Evolutionary conservation across 2,113 vertebrate genomes (phyloP).

Genomic region (Sialia sialis): DNA sequence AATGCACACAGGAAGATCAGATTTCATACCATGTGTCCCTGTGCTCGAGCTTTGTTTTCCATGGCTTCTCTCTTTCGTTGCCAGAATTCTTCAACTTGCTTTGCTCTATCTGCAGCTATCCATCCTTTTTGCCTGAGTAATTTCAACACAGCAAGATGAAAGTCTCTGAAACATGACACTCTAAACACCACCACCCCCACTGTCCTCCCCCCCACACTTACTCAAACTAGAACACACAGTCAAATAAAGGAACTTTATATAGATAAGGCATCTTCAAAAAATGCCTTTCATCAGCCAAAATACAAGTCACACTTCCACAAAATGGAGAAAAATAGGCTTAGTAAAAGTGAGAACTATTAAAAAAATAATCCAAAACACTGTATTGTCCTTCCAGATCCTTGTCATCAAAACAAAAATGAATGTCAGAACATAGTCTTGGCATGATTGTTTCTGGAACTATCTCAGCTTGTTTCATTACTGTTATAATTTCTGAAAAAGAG

Average conservation of each 20-base stretch:
- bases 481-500: not conserved
- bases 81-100: slow-evolving; percentile 93
- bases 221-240: not conserved
- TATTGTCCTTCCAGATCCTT: not conserved
- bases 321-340: not conserved
- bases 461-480: not conserved
- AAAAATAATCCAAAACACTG: not conserved
- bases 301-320: not conserved
- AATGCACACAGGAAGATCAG: not conserved
- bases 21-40: slow-evolving; percentile 91
- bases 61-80: slow-evolving; percentile 92
- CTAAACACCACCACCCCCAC: not conserved
- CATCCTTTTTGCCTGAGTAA: slow-evolving; percentile 81
- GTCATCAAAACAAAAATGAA: not conserved
- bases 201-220: accelerated
- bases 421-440: not conserved
- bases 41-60: slow-evolving; percentile 95
- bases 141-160: slow-evolving; percentile 54
- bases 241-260: not conserved
- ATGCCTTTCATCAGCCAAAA: not conserved
- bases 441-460: not conserved
- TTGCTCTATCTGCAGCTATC: slow-evolving; percentile 75
- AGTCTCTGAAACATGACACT: not conserved
- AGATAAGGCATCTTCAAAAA: not conserved
- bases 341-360: not conserved